Evolutionary conservation across 2,113 vertebrate genomes (phyloP).

Genomic region (Ceyx cyanopectus): DNA sequence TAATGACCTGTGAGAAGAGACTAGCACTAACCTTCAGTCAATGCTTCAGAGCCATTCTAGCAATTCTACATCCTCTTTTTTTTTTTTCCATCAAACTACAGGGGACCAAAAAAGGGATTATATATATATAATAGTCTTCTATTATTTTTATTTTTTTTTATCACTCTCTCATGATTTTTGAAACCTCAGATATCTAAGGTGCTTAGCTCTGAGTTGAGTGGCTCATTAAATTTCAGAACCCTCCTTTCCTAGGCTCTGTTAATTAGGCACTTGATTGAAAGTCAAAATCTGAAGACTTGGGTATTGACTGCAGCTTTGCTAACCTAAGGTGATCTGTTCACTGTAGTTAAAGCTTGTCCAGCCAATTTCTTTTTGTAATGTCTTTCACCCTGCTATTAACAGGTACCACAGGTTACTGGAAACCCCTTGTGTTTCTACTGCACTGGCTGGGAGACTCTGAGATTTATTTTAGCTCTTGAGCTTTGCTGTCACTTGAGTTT

Average conservation of each 20-base stretch:
- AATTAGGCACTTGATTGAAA: slow-evolving; percentile 64
- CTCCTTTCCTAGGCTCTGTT: neutral
- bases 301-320: slow-evolving; percentile 34
- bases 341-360: slow-evolving; percentile 17
- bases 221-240: slow-evolving; percentile 58
- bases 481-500: neutral
- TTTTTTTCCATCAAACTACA: neutral
- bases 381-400: neutral
- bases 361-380: neutral
- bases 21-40: neutral
- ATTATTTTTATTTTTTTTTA: neutral
- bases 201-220: neutral
- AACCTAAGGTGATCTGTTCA: slow-evolving; percentile 18
- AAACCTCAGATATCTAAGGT: slow-evolving; percentile 25
- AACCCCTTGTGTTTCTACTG: neutral
- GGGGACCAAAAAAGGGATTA: neutral
- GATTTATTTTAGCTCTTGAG: neutral
- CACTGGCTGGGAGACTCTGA: neutral
- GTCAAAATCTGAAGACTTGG: slow-evolving; percentile 40
- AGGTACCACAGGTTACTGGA: neutral
- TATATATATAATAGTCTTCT: neutral
- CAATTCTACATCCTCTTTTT: neutral
- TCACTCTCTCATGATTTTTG: slow-evolving; percentile 20
- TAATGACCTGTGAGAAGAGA: no score
- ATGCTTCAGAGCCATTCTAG: neutral